Conservation (phyloP, 2,113 vertebrate species). For the Puma concolor region DNA sequence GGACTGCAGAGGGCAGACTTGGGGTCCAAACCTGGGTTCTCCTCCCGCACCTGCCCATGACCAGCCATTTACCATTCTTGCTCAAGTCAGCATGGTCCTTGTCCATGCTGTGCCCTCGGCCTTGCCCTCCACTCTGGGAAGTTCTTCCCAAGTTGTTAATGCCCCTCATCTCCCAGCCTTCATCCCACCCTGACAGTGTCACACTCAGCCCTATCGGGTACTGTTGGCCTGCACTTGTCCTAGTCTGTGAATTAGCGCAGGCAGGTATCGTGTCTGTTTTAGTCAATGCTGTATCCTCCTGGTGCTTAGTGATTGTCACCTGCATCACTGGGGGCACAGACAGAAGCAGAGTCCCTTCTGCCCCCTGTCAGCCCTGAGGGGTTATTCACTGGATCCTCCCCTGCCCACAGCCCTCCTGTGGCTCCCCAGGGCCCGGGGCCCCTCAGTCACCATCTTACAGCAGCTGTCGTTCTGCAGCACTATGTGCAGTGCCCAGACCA, state of each 20-base stretch:
- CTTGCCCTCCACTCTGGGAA: background rate
- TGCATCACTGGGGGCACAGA: background rate
- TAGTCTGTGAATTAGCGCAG: background rate
- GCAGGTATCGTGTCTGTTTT: background rate
- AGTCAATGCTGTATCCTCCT: background rate
- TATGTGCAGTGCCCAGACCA: background rate
- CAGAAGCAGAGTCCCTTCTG: background rate
- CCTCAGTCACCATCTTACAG: background rate
- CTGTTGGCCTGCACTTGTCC: background rate
- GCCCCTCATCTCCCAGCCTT: no score
- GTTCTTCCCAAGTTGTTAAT: background rate
- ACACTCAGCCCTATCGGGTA: rapidly evolving
- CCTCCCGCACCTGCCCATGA: background rate
- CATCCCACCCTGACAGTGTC: no score
- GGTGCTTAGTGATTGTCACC: background rate
- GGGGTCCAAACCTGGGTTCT: background rate
- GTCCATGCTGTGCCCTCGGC: background rate
- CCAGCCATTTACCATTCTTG: background rate
- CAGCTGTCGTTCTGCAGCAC: background rate
- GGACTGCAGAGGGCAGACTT: background rate
- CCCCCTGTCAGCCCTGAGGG: background rate
- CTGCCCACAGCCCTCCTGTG: background rate
- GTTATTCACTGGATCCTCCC: background rate
- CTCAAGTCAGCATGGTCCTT: background rate
- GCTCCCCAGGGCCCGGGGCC: background rate